phyloP scores from a whole-genome alignment of 2,888 invertebrate genomes.

The Dryadula phaetusa region DNA sequence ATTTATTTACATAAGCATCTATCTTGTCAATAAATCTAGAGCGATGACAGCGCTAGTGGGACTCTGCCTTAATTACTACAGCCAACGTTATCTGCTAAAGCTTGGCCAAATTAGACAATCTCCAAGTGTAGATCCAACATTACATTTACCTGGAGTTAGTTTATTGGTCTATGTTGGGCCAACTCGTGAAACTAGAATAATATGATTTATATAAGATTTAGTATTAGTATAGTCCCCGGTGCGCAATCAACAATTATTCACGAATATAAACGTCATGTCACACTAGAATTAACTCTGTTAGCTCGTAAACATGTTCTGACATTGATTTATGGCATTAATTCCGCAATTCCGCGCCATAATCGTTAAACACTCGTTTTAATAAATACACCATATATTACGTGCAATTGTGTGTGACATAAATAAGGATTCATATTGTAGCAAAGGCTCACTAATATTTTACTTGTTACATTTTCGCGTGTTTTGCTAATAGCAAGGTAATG shows the following conservation, averaged over 20 bases:
- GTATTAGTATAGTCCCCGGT: constrained; percentile 46
- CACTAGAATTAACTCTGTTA: constrained; percentile 81
- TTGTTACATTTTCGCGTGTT: constrained; percentile 22
- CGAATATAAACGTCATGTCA: constrained; percentile 82
- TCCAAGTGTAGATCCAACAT: neutral
- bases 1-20: constrained; percentile 14
- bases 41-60: constrained; percentile 24
- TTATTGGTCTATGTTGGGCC: constrained; percentile 6
- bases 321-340: constrained; percentile 81
- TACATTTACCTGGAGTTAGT: neutral
- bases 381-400: constrained; percentile 52
- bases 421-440: constrained; percentile 34
- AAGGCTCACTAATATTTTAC: constrained; percentile 31
- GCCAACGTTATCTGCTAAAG: neutral
- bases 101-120: neutral
- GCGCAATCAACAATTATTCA: constrained; percentile 80
- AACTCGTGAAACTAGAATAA: constrained; percentile 25
- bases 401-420: constrained; percentile 41
- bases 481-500: neutral
- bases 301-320: constrained; percentile 82
- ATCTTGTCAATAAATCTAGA: constrained; percentile 25
- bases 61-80: constrained; percentile 27
- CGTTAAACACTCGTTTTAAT: constrained; percentile 70
- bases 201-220: constrained; percentile 40
- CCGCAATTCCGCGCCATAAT: constrained; percentile 68